A percentile compares a stretch with the other conserved stretches of the same genome.
Conservation (phyloP, 2,888 invertebrate genomes). For the Rhagium mordax region DNA sequence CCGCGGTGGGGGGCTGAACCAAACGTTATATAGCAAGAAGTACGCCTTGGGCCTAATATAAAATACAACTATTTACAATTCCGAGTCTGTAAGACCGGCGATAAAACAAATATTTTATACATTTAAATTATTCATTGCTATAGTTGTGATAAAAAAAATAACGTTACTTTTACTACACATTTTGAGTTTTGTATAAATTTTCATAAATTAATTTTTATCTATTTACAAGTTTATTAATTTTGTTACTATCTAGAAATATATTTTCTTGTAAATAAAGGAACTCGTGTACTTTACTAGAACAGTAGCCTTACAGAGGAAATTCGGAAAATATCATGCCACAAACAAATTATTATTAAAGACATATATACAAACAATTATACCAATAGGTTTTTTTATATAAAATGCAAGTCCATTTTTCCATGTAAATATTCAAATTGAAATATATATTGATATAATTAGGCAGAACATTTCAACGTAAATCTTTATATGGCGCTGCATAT, state of each 20-base stretch:
- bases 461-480: neutral
- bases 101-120: neutral
- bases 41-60: neutral
- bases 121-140: neutral
- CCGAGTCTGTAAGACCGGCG: neutral
- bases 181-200: constrained; percentile 7
- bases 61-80: neutral
- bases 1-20: neutral
- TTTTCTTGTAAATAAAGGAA: neutral
- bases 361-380: neutral
- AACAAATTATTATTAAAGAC: too few relatives aligned
- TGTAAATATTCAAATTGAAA: constrained; percentile 3
- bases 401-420: neutral
- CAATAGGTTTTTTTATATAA: neutral
- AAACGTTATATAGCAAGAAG: neutral
- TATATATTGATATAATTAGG: constrained; percentile 12
- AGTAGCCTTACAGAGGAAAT: too few relatives aligned
- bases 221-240: neutral
- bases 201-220: constrained; percentile 17
- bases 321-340: too few relatives aligned
- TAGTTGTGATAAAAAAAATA: constrained; percentile 12
- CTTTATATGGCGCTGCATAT: constrained; percentile 22
- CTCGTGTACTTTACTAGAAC: too few relatives aligned
- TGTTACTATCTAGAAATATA: neutral
- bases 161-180: constrained; percentile 10